phyloP scores from a whole-genome alignment of 1,140 invertebrate species.

The Glossosoma conforme region DNA sequence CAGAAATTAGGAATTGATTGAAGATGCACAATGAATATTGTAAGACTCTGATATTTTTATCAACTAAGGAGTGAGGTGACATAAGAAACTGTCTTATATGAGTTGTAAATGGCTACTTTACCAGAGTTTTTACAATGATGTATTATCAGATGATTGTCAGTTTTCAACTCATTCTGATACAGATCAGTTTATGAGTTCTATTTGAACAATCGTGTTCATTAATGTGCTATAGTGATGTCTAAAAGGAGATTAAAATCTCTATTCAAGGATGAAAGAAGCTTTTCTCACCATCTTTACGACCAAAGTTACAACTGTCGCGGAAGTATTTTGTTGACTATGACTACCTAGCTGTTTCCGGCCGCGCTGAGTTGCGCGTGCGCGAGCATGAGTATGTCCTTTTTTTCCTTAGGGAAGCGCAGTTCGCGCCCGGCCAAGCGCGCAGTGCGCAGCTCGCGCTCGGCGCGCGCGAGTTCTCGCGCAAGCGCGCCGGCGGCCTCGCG shows the following conservation, averaged over 20 bases:
- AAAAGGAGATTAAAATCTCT: not conserved
- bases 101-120: no score
- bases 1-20: no score
- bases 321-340: not conserved
- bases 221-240: not conserved
- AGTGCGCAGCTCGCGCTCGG: slow-evolving; percentile 85
- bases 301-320: not conserved
- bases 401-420: slow-evolving; percentile 90
- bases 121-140: no score
- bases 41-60: no score
- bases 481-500: slow-evolving; percentile 78
- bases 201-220: no score
- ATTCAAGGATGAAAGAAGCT: no score
- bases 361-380: slow-evolving; percentile 72
- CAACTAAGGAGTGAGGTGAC: no score
- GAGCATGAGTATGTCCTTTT: slow-evolving; percentile 88
- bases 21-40: no score
- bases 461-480: slow-evolving; percentile 71
- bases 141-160: no score
- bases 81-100: no score
- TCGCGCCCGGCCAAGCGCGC: slow-evolving; percentile 85
- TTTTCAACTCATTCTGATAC: no score
- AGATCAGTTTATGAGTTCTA: no score
- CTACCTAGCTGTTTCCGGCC: slow-evolving; percentile 33
- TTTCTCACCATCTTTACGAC: not conserved